These are phyloP conservation scores for Linurgus olivaceus DNA, from an alignment of 2,797 vertebrate species.

Conservation along the genomic window DNA sequence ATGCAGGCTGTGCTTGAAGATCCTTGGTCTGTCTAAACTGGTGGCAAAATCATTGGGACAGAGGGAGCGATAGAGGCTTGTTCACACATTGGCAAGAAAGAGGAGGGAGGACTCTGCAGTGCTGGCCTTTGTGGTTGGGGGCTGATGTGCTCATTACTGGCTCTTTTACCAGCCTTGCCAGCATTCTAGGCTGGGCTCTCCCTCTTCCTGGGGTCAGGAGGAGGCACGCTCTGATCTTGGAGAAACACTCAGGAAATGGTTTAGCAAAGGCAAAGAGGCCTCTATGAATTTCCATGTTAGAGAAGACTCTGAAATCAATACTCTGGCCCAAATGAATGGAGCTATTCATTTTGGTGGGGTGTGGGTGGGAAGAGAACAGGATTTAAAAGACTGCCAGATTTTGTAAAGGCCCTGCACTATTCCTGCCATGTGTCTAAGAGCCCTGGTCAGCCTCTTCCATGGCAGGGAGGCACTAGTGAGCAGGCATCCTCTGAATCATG, in stretches of 20 bases:
- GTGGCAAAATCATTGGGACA: neutral
- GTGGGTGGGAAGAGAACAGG: constrained; percentile 25
- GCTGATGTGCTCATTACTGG: neutral
- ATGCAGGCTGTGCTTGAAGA: neutral
- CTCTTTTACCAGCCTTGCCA: constrained; percentile 2
- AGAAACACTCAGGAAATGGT: constrained; percentile 67
- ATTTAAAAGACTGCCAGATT: constrained; percentile 18
- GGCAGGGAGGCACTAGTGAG: neutral
- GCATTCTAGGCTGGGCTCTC: constrained; percentile 10
- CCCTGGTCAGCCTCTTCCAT: neutral
- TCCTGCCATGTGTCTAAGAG: neutral
- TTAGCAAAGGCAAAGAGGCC: constrained; percentile 39
- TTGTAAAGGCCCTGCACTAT: neutral
- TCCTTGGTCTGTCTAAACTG: neutral
- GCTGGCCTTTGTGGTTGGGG: neutral
- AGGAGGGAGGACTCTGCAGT: neutral
- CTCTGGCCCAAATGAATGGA: constrained; percentile 63
- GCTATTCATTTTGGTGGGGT: constrained; percentile 62
- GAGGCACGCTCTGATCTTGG: constrained; percentile 38
- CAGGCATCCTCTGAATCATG: neutral
- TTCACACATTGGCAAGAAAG: rapidly evolving
- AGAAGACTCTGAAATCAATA: constrained; percentile 67
- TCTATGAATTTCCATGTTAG: constrained; percentile 67
- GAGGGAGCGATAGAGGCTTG: neutral
- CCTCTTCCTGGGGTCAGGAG: constrained; percentile 53